Evolutionary conservation across 2,888 invertebrate species (phyloP), one percentile per base, ranked within the genome.

Genomic region (Drosophila rellima): DNA sequence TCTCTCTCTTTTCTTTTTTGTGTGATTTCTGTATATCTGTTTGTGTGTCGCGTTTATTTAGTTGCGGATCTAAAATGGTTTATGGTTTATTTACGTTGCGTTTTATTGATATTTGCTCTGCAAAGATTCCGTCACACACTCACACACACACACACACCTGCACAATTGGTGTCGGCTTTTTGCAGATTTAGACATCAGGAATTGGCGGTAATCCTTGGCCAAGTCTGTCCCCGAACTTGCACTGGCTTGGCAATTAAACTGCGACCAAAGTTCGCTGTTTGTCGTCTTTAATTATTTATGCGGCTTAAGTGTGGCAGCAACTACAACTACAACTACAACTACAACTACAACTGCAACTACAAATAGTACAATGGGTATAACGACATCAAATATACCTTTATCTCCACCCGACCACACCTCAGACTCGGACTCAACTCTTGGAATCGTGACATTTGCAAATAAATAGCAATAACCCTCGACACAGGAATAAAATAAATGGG

Each of bases 371-470:
- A 17, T 15, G 18, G 18, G 13, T 18, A 51, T 33, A 55, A 37
- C 23, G 11, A 35, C 35, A 60, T 50, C 48, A 73, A 72, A 67
- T 60, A 55, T 55, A 70, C 66, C 59, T 78, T 80, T 81, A 81
- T 83, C 88, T 78, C 66, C 56, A 11, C 57, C 59, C 33, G 52
- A 56, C 26, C 63, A 65, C 51, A 60, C 48, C 57, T 31, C 23
- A 15, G 6, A 10, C 10, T 10, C 13, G 26, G 26, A 26, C 26
- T 13, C 35, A 35, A 35, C 17, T 3, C 33, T 15, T 3, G 77
- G 35, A 69, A 69, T 87, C 88, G 82, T 82, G 82, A 84, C 88
- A 82, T 75, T 82, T 78, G 85, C 85, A 88, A 88, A 82, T 82
- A 82, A 84, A 82, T 87, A 78, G 78, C 67, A 66, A 71, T 52